Evolutionary conservation across 1,140 invertebrate genomes (phyloP).

Genomic region (Psix sp.): DNA sequence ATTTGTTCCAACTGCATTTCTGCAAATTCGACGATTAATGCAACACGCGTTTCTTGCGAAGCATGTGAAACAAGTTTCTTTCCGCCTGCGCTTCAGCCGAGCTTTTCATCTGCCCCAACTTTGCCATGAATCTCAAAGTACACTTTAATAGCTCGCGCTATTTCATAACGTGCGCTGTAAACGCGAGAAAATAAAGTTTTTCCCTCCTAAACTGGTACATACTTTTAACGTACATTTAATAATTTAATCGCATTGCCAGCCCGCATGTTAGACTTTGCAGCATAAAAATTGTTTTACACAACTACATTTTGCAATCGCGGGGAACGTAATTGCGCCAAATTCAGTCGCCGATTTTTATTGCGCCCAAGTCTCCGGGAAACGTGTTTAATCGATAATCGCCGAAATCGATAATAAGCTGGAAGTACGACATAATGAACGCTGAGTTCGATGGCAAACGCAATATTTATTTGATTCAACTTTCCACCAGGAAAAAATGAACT

Average conservation of each 20-base stretch:
- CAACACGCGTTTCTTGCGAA: slow-evolving; percentile 14
- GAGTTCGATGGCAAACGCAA: slow-evolving; percentile 12
- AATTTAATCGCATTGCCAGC: slow-evolving; percentile 27
- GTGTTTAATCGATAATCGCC: slow-evolving; percentile 37
- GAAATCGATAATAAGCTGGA: slow-evolving; percentile 41
- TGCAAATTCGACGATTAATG: slow-evolving; percentile 19
- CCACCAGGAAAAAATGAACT: slow-evolving; percentile 1
- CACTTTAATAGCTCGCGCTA: slow-evolving; percentile 18
- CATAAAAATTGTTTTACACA: too few species aligned
- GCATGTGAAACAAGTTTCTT: slow-evolving; percentile 27
- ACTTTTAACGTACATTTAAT: slow-evolving; percentile 17
- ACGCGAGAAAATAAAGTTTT: slow-evolving; percentile 29
- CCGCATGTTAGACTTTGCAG: too few species aligned
- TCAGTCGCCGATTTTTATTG: too few species aligned
- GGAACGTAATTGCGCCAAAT: too few species aligned
- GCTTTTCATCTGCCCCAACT: slow-evolving; percentile 9
- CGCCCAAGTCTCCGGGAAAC: slow-evolving; percentile 19
- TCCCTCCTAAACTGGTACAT: slow-evolving; percentile 24
- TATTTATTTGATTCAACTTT: slow-evolving; percentile 6
- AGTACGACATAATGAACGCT: slow-evolving; percentile 27
- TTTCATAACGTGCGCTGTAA: slow-evolving; percentile 35
- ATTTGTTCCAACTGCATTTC: too few species aligned
- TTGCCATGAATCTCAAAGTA: slow-evolving; percentile 43
- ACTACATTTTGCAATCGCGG: too few species aligned
- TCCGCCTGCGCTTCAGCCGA: slow-evolving; percentile 10